These are phyloP conservation scores for Sinocyclocheilus grahami DNA, from an alignment of 2,113 vertebrate species.

Conservation along the genomic window DNA sequence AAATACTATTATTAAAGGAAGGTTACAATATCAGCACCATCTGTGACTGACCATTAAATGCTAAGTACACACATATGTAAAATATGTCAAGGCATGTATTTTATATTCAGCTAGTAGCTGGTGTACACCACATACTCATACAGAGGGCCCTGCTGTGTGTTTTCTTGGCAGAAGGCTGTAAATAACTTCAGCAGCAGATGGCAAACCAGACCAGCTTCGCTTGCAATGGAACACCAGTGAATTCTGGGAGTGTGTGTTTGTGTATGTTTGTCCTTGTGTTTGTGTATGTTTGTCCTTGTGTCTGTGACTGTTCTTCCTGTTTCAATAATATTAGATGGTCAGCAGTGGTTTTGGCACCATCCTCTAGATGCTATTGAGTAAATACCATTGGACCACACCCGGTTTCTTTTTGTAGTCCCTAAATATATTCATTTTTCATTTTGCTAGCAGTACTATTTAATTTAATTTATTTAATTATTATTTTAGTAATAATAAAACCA, in stretches of 20 bases:
- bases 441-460: too few relatives aligned
- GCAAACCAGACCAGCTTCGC: slow-evolving; percentile 31
- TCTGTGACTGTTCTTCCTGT: not conserved
- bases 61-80: not conserved
- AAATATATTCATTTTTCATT: too few relatives aligned
- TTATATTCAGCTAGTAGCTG: not conserved
- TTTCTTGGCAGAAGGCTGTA: slow-evolving; percentile 39
- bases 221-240: slow-evolving; percentile 4
- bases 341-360: not conserved
- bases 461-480: too few relatives aligned
- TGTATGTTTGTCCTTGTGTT: not conserved
- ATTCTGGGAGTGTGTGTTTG: not conserved
- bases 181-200: slow-evolving; percentile 55
- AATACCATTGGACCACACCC: not conserved
- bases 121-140: not conserved
- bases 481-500: too few relatives aligned
- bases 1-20: not conserved
- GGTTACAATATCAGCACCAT: not conserved
- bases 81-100: not conserved
- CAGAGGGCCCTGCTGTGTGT: slow-evolving; percentile 17
- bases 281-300: not conserved
- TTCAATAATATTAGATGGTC: not conserved
- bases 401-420: too few relatives aligned
- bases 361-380: not conserved
- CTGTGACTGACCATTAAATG: slow-evolving; percentile 22